Percentiles rank a stretch among this genome's conserved stretches.
These are phyloP conservation scores for Caenorhabditis virilis DNA, from an alignment of 2,888 invertebrate species.

Conservation along the genomic window DNA sequence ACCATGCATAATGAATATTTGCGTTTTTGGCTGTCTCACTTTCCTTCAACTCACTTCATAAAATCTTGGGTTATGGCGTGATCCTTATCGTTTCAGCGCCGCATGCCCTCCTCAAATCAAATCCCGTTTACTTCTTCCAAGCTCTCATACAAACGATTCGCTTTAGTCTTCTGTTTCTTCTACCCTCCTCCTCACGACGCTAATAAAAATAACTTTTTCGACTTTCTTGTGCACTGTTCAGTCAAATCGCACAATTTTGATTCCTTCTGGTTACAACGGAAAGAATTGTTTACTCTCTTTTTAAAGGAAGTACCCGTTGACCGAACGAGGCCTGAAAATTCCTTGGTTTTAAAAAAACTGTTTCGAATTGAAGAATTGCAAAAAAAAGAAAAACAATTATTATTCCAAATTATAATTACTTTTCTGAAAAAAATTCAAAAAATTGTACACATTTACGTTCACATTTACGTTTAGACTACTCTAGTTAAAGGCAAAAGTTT, in stretches of 20 bases:
- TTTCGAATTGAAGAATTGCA: no score
- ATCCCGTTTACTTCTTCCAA: slow-evolving; percentile 17
- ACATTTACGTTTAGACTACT: no score
- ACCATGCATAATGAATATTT: not conserved
- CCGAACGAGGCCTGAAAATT: slow-evolving; percentile 1
- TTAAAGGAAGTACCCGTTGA: slow-evolving; percentile 5
- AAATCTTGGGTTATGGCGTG: not conserved
- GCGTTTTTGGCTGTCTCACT: not conserved
- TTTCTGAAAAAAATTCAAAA: no score
- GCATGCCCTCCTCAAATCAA: slow-evolving; percentile 24
- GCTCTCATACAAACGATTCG: not conserved
- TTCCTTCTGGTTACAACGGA: not conserved
- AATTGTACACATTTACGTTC: not conserved
- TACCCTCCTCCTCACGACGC: slow-evolving; percentile 3
- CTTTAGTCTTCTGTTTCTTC: not conserved
- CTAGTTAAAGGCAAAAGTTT: not conserved
- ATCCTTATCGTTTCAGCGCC: slow-evolving; percentile 13
- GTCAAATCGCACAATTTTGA: no score
- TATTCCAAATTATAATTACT: no score
- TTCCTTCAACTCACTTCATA: not conserved
- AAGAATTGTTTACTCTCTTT: not conserved
- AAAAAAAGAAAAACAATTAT: no score
- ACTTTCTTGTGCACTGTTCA: no score
- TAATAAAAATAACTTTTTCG: not conserved
- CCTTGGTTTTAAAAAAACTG: no score